A percentile compares a stretch with the other conserved stretches of the same genome.
Conservation (phyloP, 2,113 vertebrate species). For the Pelecanoides urinatrix region DNA sequence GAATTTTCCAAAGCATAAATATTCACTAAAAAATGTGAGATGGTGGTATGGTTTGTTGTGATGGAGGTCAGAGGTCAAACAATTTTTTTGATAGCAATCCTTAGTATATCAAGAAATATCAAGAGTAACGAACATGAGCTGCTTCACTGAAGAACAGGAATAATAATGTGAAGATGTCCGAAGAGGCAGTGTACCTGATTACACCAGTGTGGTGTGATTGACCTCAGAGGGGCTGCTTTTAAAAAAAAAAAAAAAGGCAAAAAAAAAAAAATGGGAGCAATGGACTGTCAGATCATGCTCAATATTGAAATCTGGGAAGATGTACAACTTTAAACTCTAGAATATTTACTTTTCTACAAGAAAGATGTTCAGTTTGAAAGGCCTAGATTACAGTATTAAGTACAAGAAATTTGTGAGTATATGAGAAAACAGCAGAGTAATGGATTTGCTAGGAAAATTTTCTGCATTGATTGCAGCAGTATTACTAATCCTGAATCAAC, state of each 20-base stretch:
- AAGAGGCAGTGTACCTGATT: neutral
- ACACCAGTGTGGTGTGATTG: neutral
- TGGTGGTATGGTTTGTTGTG: neutral
- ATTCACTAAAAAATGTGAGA: neutral
- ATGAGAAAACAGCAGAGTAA: constrained; percentile 10
- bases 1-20: neutral
- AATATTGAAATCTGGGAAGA: neutral
- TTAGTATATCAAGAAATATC: neutral
- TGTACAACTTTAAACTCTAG: neutral
- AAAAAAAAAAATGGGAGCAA: neutral
- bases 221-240: neutral
- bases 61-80: neutral
- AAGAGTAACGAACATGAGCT: neutral
- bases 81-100: neutral
- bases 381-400: neutral
- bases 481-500: constrained; percentile 36
- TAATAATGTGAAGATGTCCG: neutral
- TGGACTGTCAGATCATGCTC: neutral
- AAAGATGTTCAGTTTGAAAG: neutral
- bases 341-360: neutral
- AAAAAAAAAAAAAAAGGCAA: too few relatives aligned
- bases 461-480: constrained; percentile 35
- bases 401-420: neutral
- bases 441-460: constrained; percentile 4
- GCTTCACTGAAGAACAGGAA: neutral